phyloP scores from a whole-genome alignment of 1,140 invertebrate genomes.

The Probaryconus sp. region DNA sequence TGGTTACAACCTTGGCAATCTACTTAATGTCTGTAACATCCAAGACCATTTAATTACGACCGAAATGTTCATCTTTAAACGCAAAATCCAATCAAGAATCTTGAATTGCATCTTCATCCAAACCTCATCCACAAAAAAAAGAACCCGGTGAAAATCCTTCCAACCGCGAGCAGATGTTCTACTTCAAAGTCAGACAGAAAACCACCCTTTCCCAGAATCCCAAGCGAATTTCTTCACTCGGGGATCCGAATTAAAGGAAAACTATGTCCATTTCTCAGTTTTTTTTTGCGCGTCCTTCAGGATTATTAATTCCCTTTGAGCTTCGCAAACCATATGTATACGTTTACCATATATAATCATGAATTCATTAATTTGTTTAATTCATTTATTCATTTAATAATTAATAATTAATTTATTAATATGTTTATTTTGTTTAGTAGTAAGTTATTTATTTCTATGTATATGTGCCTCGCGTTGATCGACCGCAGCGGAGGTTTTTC shows the following conservation, averaged over 20 bases:
- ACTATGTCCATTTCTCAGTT: conserved; percentile 9
- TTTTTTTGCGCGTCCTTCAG: conserved; percentile 18
- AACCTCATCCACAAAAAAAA: too few relatives aligned
- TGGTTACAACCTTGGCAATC: too few relatives aligned
- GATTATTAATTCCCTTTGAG: conserved; percentile 20
- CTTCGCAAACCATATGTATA: conserved; percentile 22
- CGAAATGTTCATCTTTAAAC: too few relatives aligned
- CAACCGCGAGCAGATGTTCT: too few relatives aligned
- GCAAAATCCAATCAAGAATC: too few relatives aligned
- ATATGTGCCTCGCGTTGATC: conserved; percentile 33
- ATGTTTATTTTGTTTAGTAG: conserved; percentile 10
- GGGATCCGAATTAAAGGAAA: conserved; percentile 22
- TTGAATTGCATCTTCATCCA: too few relatives aligned
- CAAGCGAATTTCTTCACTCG: too few relatives aligned
- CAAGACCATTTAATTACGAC: too few relatives aligned
- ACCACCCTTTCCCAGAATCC: too few relatives aligned
- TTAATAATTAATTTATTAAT: conserved; percentile 16
- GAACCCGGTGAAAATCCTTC: too few relatives aligned
- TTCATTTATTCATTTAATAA: conserved; percentile 14
- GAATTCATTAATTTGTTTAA: conserved; percentile 7
- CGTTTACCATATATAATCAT: conserved; percentile 16
- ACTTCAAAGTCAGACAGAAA: too few relatives aligned
- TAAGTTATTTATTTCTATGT: conserved; percentile 13
- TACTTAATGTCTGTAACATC: too few relatives aligned
- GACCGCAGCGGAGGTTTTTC: conserved; percentile 26